These are phyloP conservation scores for Alcedo quadribrachys DNA, from an alignment of 2,797 vertebrate genomes.

Conservation along the genomic window DNA sequence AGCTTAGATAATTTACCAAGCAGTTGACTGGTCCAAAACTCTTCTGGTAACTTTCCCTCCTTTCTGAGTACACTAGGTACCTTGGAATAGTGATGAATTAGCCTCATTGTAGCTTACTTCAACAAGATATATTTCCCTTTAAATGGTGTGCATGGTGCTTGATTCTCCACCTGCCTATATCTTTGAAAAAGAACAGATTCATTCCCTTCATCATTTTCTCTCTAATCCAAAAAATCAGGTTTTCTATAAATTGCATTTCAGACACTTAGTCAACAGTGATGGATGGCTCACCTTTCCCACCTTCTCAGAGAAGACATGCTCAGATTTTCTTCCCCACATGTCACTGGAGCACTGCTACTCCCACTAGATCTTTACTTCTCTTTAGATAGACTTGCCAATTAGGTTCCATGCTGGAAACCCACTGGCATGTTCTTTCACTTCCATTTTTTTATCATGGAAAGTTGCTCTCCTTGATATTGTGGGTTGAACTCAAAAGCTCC, in stretches of 20 bases:
- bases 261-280: not conserved
- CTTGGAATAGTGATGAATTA: not conserved
- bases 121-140: not conserved
- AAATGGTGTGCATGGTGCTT: not conserved
- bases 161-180: not conserved
- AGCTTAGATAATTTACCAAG: not conserved
- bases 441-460: not conserved
- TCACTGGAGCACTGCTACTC: not conserved
- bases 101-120: not conserved
- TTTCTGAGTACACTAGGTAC: not conserved
- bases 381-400: not conserved
- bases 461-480: not conserved
- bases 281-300: not conserved
- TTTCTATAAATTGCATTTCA: not conserved
- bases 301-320: not conserved
- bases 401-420: not conserved
- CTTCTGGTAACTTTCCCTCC: not conserved
- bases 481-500: not conserved
- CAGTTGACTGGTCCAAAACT: not conserved
- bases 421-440: not conserved
- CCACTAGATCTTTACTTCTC: not conserved
- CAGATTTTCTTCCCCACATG: not conserved
- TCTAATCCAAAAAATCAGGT: not conserved
- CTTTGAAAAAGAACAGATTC: not conserved
- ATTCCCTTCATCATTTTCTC: not conserved